A percentile compares a stretch with the other conserved stretches of the same genome.
Evolutionary conservation across 2,888 invertebrate genomes (phyloP).

Genomic region (Teleogryllus oceanicus): DNA sequence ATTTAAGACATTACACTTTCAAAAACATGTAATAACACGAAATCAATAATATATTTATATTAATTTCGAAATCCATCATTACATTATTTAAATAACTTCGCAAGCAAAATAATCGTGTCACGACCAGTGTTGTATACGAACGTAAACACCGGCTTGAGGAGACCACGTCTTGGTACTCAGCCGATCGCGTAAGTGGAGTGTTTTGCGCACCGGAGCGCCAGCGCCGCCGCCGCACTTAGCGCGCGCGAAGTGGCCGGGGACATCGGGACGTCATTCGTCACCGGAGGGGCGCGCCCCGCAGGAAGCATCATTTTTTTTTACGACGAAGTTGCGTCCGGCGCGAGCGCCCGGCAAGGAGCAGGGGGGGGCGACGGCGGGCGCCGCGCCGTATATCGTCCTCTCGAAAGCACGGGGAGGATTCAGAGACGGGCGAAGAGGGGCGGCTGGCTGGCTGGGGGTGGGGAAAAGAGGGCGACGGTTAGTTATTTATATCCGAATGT

Average conservation of each 20-base stretch:
- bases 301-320: slow-evolving; percentile 5
- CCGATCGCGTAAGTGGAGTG: no score
- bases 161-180: no score
- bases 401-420: background rate
- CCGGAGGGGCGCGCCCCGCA: background rate
- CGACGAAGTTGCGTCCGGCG: background rate
- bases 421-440: background rate
- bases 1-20: no score
- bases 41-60: no score
- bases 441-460: slow-evolving; percentile 11
- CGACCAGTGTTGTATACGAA: no score
- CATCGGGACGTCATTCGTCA: slow-evolving; percentile 6
- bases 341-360: background rate
- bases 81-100: no score
- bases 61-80: no score
- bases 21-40: no score
- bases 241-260: background rate
- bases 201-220: background rate
- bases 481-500: slow-evolving; percentile 38
- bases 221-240: slow-evolving; percentile 1
- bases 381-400: background rate
- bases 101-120: no score
- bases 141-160: no score
- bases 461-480: slow-evolving; percentile 6
- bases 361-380: background rate